phyloP scores from a whole-genome alignment of 1,140 invertebrate genomes.

The Philopotamus ludificatus region DNA sequence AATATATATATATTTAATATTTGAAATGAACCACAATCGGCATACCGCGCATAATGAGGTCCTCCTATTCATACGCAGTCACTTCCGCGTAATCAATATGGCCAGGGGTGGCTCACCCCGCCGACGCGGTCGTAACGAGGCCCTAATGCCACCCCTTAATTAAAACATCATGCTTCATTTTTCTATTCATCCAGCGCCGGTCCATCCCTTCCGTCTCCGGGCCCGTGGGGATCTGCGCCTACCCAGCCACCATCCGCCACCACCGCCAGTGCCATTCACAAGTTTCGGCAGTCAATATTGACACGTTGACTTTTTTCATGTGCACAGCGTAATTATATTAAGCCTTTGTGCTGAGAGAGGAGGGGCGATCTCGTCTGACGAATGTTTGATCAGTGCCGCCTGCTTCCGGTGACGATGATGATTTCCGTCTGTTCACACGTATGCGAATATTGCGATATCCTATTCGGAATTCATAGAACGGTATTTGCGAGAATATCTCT shows the following conservation, averaged over 20 bases:
- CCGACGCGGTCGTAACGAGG: slow-evolving; percentile 24
- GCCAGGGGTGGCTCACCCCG: slow-evolving; percentile 7
- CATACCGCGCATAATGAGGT: background rate
- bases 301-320: slow-evolving; percentile 33
- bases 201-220: slow-evolving; percentile 32
- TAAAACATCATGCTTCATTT: slow-evolving; percentile 42
- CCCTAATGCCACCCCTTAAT: slow-evolving; percentile 38
- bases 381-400: too few species aligned
- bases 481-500: too few species aligned
- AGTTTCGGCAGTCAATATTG: slow-evolving; percentile 38
- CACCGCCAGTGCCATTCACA: slow-evolving; percentile 5
- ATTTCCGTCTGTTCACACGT: too few species aligned
- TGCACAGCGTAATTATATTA: background rate
- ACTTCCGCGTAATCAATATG: slow-evolving; percentile 14
- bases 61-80: background rate
- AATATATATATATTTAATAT: too few species aligned
- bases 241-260: background rate
- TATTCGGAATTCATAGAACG: too few species aligned
- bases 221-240: background rate
- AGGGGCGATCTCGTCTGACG: too few species aligned
- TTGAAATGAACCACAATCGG: too few species aligned
- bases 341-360: too few species aligned
- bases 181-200: slow-evolving; percentile 31
- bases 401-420: too few species aligned
- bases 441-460: too few species aligned